A percentile compares a stretch with the other conserved stretches of the same genome.
Conservation (phyloP, 2,888 invertebrate species). For the Megamerina dolium region DNA sequence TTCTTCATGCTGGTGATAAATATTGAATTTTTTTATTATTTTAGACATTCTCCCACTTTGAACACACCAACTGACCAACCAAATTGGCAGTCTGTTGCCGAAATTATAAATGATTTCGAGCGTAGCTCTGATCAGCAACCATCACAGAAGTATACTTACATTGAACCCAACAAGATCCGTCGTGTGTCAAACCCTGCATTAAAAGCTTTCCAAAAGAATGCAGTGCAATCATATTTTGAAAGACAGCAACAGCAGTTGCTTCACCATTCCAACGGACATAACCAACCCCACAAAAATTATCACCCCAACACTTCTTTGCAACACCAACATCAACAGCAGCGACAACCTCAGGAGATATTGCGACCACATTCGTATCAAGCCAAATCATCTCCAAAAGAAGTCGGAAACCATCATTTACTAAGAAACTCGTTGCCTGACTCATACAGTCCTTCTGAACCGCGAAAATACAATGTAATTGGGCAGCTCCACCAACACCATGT, state of each 20-base stretch:
- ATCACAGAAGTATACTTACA: constrained; percentile 57
- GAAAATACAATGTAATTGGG: too few species aligned
- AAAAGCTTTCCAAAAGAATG: constrained; percentile 78
- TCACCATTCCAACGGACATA: constrained; percentile 50
- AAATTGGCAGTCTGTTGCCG: constrained; percentile 58
- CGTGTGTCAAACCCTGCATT: constrained; percentile 66
- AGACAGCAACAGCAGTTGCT: constrained; percentile 55
- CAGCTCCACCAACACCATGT: too few species aligned
- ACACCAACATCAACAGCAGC: constrained; percentile 21
- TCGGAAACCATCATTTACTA: constrained; percentile 25
- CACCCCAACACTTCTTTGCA: constrained; percentile 29
- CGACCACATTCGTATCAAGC: constrained; percentile 42
- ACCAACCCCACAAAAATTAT: constrained; percentile 17
- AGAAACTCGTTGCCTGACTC: constrained; percentile 46
- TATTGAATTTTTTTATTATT: too few species aligned
- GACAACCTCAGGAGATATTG: constrained; percentile 29
- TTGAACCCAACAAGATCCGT: constrained; percentile 69
- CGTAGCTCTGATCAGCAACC: constrained; percentile 43
- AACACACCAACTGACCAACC: constrained; percentile 38
- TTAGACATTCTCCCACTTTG: constrained; percentile 19
- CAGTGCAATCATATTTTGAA: constrained; percentile 73
- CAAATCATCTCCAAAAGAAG: constrained; percentile 24
- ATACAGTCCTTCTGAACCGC: constrained; percentile 10
- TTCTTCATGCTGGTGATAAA: too few species aligned
- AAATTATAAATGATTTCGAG: constrained; percentile 61